phyloP scores from a whole-genome alignment of 2,113 vertebrate genomes.

The Talpa occidentalis region DNA sequence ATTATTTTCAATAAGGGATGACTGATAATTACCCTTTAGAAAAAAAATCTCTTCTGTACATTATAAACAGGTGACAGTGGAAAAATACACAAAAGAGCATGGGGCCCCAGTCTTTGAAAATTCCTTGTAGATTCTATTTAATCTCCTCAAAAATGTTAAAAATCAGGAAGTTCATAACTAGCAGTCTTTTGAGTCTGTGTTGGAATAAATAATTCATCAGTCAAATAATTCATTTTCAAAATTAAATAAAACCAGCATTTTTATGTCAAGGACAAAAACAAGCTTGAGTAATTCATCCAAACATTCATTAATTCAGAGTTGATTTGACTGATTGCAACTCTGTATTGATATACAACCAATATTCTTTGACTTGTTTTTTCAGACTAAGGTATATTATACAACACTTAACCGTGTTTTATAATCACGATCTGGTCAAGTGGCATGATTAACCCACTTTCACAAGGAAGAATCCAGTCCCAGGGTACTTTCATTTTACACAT shows the following conservation, averaged over 20 bases:
- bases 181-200: constrained; percentile 1
- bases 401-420: not conserved
- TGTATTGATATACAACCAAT: not conserved
- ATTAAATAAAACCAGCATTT: constrained; percentile 60
- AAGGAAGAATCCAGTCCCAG: not conserved
- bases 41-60: constrained; percentile 4
- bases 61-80: not conserved
- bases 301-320: constrained; percentile 50
- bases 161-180: constrained; percentile 24
- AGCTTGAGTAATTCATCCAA: constrained; percentile 52
- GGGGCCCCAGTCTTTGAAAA: not conserved
- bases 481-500: not conserved
- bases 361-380: not conserved
- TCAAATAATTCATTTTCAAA: constrained; percentile 45
- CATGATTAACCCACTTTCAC: not conserved
- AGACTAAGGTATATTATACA: not conserved
- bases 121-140: not conserved
- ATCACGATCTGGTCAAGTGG: not conserved
- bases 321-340: constrained; percentile 7
- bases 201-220: constrained; percentile 44
- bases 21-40: not conserved
- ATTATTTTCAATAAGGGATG: not conserved
- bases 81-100: not conserved
- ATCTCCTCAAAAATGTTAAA: not conserved
- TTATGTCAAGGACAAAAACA: constrained; percentile 51